These are phyloP conservation scores for Salpingus planirostris DNA, from an alignment of 2,888 invertebrate genomes.

Conservation along the genomic window DNA sequence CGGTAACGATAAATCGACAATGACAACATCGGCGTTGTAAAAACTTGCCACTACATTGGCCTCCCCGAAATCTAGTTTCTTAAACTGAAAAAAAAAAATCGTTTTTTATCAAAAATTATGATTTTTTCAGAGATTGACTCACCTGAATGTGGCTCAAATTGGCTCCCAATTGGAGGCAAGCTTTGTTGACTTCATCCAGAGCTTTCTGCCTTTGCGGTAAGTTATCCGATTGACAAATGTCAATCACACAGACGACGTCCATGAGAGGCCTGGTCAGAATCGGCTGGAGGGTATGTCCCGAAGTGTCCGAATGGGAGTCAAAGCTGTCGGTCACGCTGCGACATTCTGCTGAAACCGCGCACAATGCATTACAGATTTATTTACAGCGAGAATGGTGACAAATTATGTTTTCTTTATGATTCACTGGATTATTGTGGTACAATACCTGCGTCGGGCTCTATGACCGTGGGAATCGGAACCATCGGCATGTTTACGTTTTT, in stretches of 20 bases:
- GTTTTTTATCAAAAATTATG: too few relatives aligned
- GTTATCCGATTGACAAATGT: conserved; percentile 62
- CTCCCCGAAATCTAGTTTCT: conserved; percentile 96
- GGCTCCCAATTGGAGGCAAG: conserved; percentile 69
- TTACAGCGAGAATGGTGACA: too few relatives aligned
- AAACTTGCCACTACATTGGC: conserved; percentile 89
- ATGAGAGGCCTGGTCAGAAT: conserved; percentile 54
- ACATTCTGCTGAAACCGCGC: conserved; percentile 27
- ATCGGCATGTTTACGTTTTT: conserved; percentile 28
- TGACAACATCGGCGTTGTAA: conserved; percentile 96
- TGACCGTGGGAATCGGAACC: conserved; percentile 26
- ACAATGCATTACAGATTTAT: neutral
- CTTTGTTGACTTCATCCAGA: conserved; percentile 74
- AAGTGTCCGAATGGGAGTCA: conserved; percentile 54
- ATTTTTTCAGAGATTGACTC: conserved; percentile 20
- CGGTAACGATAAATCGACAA: conserved; percentile 88
- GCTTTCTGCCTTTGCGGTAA: conserved; percentile 69
- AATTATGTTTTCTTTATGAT: too few relatives aligned
- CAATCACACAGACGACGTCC: conserved; percentile 85
- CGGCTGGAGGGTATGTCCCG: conserved; percentile 43
- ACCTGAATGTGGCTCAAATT: conserved; percentile 80
- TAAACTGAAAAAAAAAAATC: conserved; percentile 58
- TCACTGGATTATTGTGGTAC: too few relatives aligned
- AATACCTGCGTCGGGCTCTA: conserved; percentile 35
- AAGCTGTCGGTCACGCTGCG: conserved; percentile 50